Evolutionary conservation across 1,140 invertebrate species (phyloP).

Genomic region (Drosophila punjabiensis): DNA sequence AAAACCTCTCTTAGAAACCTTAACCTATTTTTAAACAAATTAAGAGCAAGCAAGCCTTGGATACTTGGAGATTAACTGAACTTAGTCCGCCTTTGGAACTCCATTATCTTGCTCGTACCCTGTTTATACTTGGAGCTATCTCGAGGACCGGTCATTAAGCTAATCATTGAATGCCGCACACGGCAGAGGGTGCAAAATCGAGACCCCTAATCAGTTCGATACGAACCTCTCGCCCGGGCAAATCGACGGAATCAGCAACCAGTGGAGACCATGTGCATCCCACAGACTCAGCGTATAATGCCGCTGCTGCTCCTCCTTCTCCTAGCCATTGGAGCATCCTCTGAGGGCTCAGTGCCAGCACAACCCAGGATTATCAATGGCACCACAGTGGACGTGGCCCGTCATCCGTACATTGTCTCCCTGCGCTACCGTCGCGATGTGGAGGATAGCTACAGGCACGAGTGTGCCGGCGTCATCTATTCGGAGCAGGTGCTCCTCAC

Average conservation of each 20-base stretch:
- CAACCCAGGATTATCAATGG: slow-evolving; percentile 66
- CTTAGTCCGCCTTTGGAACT: slow-evolving; percentile 2
- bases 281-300: slow-evolving; percentile 1
- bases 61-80: slow-evolving; percentile 21
- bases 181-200: slow-evolving; percentile 70
- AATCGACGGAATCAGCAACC: neutral
- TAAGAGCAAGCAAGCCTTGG: slow-evolving; percentile 1
- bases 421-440: slow-evolving; percentile 54
- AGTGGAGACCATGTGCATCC: slow-evolving; percentile 24
- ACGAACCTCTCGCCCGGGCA: slow-evolving; percentile 19
- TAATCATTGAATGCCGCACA: slow-evolving; percentile 32
- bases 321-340: slow-evolving; percentile 3
- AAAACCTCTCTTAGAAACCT: neutral
- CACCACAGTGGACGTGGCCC: slow-evolving; percentile 59
- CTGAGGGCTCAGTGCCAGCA: neutral
- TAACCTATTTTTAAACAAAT: neutral
- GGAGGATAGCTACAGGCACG: slow-evolving; percentile 55
- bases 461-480: slow-evolving; percentile 74
- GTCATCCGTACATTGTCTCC: slow-evolving; percentile 75
- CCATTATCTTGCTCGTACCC: slow-evolving; percentile 55
- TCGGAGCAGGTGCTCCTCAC: slow-evolving; percentile 57
- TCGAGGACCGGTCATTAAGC: slow-evolving; percentile 63
- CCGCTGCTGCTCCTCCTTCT: slow-evolving; percentile 28
- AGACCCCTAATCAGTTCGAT: slow-evolving; percentile 57
- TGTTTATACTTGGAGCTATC: slow-evolving; percentile 54